These are phyloP conservation scores for Hirtodrosophila alboralis DNA, from an alignment of 2,888 invertebrate genomes.

Conservation along the genomic window DNA sequence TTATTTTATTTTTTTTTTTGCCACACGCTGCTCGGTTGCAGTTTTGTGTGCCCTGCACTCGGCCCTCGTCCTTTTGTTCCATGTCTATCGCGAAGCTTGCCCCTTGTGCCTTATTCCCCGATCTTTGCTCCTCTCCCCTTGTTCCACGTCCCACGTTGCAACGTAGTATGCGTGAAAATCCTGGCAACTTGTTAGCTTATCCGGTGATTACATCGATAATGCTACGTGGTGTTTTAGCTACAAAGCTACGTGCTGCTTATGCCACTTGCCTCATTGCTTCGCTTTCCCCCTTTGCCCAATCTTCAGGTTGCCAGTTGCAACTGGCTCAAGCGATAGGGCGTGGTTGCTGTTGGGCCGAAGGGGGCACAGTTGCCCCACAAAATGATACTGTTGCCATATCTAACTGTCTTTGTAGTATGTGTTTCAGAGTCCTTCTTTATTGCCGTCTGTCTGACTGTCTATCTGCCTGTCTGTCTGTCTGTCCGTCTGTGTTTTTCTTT, in stretches of 20 bases:
- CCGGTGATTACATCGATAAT: conserved; percentile 84
- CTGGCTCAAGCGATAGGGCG: conserved; percentile 27
- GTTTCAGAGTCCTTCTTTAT: too few species aligned
- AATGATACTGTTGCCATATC: conserved; percentile 64
- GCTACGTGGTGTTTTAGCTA: conserved; percentile 81
- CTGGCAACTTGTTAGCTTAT: conserved; percentile 84
- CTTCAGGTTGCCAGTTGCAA: conserved; percentile 17
- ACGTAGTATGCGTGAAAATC: conserved; percentile 79
- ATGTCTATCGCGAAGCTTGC: too few species aligned
- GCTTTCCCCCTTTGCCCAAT: conserved; percentile 2
- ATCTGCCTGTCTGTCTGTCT: not conserved
- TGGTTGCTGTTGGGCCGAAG: conserved; percentile 3
- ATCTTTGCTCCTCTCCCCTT: not conserved
- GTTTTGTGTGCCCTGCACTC: not conserved
- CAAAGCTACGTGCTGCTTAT: conserved; percentile 73
- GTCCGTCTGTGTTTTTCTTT: too few species aligned
- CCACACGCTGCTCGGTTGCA: conserved; percentile 48
- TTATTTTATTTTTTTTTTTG: conserved; percentile 36
- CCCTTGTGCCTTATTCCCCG: not conserved
- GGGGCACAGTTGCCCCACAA: conserved; percentile 16
- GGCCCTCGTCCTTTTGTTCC: conserved; percentile 12
- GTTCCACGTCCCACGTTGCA: conserved; percentile 21
- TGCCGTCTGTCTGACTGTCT: not conserved
- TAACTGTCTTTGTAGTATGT: conserved; percentile 20
- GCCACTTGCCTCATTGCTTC: conserved; percentile 7